phyloP scores from a whole-genome alignment of 2,888 invertebrate genomes.

The Neoaliturus tenellus region DNA sequence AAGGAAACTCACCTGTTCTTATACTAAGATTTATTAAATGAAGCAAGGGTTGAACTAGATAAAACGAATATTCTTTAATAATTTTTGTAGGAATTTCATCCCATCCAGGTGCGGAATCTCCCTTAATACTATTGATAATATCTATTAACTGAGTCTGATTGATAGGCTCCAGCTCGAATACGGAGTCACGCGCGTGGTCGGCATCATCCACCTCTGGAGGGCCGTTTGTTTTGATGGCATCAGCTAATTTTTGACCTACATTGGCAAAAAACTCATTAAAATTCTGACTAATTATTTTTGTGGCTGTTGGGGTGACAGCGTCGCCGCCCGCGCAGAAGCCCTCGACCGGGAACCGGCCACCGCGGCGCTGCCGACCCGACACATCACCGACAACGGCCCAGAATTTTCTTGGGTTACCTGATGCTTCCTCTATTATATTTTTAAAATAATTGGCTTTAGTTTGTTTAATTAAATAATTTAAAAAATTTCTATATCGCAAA shows the following conservation, averaged over 20 bases:
- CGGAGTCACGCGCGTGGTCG: neutral
- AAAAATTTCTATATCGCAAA: slow-evolving; percentile 2
- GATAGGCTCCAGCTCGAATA: neutral
- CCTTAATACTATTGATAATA: too few relatives aligned
- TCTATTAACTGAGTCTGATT: too few relatives aligned
- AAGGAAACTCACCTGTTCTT: too few relatives aligned
- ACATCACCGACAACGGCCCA: neutral
- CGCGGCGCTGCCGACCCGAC: neutral
- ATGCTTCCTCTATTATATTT: neutral
- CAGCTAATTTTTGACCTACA: neutral
- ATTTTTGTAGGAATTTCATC: too few relatives aligned
- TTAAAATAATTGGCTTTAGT: slow-evolving; percentile 29
- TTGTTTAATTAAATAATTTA: slow-evolving; percentile 2
- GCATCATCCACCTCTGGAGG: neutral
- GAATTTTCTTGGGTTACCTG: neutral
- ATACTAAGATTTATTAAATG: too few relatives aligned
- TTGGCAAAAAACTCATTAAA: neutral
- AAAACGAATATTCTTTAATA: too few relatives aligned
- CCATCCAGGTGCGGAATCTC: too few relatives aligned
- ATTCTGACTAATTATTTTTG: neutral
- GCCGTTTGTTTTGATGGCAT: neutral
- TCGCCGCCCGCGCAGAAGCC: neutral
- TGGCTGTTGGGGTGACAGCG: neutral
- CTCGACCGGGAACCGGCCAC: neutral
- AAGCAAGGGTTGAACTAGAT: too few relatives aligned